Evolutionary conservation across 1,140 invertebrate genomes (phyloP).

Genomic region (Gonatopus flavifemur): DNA sequence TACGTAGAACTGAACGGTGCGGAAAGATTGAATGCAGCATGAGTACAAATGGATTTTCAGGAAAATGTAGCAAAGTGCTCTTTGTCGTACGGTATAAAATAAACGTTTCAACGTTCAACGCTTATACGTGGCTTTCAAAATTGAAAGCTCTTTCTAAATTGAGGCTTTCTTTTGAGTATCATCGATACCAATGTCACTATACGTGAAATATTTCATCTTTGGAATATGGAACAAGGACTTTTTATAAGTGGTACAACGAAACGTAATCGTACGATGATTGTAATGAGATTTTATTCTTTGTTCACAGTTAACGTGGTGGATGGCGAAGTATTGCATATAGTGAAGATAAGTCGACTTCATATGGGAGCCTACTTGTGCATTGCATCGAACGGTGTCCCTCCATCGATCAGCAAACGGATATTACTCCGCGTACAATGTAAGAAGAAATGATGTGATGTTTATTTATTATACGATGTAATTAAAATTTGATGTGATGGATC

Average conservation of each 20-base stretch:
- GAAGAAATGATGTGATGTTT: no score
- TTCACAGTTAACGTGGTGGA: constrained; percentile 81
- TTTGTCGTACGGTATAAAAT: constrained; percentile 34
- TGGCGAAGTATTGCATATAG: constrained; percentile 80
- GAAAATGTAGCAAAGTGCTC: constrained; percentile 33
- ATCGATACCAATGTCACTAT: no score
- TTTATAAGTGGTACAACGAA: no score
- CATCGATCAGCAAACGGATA: constrained; percentile 83
- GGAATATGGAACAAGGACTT: no score
- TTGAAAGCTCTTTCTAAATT: no score
- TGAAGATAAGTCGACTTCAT: constrained; percentile 85
- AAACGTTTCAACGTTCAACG: constrained; percentile 27
- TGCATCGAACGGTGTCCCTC: constrained; percentile 83
- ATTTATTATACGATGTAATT: constrained; percentile 11
- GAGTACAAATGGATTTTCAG: constrained; percentile 28
- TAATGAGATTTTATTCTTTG: constrained; percentile 13
- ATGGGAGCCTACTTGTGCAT: constrained; percentile 90
- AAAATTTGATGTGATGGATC: no score
- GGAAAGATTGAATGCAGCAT: constrained; percentile 24
- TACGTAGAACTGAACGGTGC: no score
- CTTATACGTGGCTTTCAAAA: no score
- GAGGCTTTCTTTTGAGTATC: no score
- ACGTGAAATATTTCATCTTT: no score
- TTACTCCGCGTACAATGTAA: constrained; percentile 86
- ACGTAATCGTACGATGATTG: no score